Base-by-base conservation (phyloP, 2,113 vertebrate genomes). In the Trachemys scripta region DNA sequence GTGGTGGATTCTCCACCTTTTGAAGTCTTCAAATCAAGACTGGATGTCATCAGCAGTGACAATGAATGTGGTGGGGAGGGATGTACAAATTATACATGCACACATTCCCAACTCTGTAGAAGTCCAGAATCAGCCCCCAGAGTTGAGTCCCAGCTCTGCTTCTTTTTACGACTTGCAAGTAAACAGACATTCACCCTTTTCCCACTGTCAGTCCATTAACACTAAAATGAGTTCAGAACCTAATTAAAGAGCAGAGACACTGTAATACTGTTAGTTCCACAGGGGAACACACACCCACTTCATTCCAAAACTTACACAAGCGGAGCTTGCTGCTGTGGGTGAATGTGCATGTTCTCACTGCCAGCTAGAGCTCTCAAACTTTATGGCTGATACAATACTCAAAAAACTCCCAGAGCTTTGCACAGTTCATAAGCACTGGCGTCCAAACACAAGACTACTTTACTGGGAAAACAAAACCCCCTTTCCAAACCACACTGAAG, bases 401-500 rank as follows among this genome's bases (percentile, higher is more conserved):
- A 79, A 45, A 82, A 62, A 65, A 29, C 42, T 51, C 51, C 85
- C 80, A 90, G 54, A 78, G 49, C 82, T 90, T 57, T 82, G 56
- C 49, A 69, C 42, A 84, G 22, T 85, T 89, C 79, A 82, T 31
- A 69, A 57, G 95, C 82, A 51, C 13, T 56, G 54, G 38, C n/a
- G 75, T 50, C 88, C n/a, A 49, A 90, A 91, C 82, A 80, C 85
- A 85, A 87, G 85, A 93, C 75, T 47, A 50, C 38, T 88, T 85
- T 91, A 82, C 29, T 78, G 27, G 2, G 82, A 92, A 96, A 93
- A 95, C 69, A 92, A 93, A 92, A 84, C 9, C 6, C 0, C 51
- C 59, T 85, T 96, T 87, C 87, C 89, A 95, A 96, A 92, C 91
- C 79, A 91, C 87, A 94, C 38, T 45, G 84, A 59, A 78, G 69